phyloP scores from a whole-genome alignment of 37 sponge, comb jelly and placozoan genomes.

The Theonella swinhoei region DNA sequence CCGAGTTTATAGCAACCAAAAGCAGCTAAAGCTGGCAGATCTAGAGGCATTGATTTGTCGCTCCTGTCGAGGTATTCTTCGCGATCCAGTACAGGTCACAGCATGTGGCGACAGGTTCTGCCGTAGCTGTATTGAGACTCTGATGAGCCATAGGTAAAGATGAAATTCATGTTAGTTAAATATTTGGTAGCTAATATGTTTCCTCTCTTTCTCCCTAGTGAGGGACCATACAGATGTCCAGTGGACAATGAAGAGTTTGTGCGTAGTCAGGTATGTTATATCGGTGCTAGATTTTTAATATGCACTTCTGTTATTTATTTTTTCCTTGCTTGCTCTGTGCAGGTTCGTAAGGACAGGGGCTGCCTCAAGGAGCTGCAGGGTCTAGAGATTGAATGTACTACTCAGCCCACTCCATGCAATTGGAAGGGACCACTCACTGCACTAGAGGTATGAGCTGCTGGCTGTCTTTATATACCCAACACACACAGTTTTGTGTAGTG shows the following conservation, averaged over 20 bases:
- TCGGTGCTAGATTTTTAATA: too few relatives aligned
- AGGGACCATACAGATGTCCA: neutral
- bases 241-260: neutral
- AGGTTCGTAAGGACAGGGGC: conserved; percentile 46
- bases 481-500: too few relatives aligned
- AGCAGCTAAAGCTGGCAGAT: neutral
- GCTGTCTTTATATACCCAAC: neutral
- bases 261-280: neutral
- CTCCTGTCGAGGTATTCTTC: neutral
- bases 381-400: conserved; percentile 36
- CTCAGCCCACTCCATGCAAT: neutral
- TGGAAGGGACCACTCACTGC: conserved; percentile 26
- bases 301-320: too few relatives aligned
- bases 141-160: neutral
- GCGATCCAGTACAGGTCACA: conserved; percentile 32
- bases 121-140: neutral
- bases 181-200: too few relatives aligned
- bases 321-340: neutral
- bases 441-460: conserved; percentile 27
- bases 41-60: neutral
- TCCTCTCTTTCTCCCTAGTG: neutral
- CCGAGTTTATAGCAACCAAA: neutral
- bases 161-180: too few relatives aligned
- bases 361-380: conserved; percentile 34
- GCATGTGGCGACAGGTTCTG: conserved; percentile 40